Conservation (phyloP, 2,888 invertebrate species). For the Polia nebulosa region DNA sequence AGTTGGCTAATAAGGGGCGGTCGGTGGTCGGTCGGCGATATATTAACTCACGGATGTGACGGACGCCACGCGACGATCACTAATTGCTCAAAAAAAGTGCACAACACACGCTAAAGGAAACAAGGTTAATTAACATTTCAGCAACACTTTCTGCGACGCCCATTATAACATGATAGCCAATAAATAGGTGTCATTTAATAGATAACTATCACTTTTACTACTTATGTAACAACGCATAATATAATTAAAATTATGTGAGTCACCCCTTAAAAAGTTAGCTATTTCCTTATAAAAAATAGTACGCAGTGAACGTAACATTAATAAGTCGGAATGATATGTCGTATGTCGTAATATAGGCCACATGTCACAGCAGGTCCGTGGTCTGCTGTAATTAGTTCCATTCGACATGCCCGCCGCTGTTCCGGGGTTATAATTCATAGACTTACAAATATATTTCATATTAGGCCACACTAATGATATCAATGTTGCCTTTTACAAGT, state of each 20-base stretch:
- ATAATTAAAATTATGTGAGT: conserved; percentile 39
- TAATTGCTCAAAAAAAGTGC: conserved; percentile 63
- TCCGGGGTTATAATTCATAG: conserved; percentile 77
- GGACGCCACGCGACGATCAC: conserved; percentile 76
- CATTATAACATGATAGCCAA: background rate
- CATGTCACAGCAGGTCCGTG: conserved; percentile 82
- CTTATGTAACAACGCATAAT: conserved; percentile 12
- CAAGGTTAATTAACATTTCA: conserved; percentile 51
- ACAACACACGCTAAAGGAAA: conserved; percentile 38
- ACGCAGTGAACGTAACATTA: conserved; percentile 64
- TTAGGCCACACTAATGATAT: conserved; percentile 57
- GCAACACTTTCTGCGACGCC: conserved; percentile 29
- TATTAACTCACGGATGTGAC: conserved; percentile 80
- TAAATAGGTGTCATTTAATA: conserved; percentile 25
- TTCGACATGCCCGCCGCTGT: conserved; percentile 82
- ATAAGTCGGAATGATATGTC: conserved; percentile 66
- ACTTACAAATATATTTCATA: conserved; percentile 65
- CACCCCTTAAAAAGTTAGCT: conserved; percentile 46
- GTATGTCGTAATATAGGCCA: conserved; percentile 77
- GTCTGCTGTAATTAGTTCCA: conserved; percentile 84
- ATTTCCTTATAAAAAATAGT: conserved; percentile 57
- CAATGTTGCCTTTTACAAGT: conserved; percentile 49
- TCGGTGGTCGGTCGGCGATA: conserved; percentile 75
- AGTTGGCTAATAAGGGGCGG: conserved; percentile 80
- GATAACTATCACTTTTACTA: conserved; percentile 12